Conservation (phyloP, 2,113 vertebrate species). For the Tupaia tana region DNA sequence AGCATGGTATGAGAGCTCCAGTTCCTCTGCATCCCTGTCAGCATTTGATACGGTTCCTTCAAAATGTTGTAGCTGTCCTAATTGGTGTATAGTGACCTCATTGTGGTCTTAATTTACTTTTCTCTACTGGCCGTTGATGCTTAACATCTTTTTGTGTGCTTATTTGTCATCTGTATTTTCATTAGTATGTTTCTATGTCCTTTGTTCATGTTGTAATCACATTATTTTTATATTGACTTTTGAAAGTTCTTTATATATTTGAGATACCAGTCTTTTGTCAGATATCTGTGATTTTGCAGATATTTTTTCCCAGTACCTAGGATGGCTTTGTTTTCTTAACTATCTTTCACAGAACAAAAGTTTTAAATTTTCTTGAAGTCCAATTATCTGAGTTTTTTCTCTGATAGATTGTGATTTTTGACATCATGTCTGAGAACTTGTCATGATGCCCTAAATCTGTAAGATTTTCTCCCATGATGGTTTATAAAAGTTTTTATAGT, state of each 20-base stretch:
- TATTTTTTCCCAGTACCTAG: background rate
- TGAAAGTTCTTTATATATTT: background rate
- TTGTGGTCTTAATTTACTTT: background rate
- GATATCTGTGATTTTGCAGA: background rate
- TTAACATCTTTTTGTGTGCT: background rate
- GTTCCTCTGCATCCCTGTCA: background rate
- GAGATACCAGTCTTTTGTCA: background rate
- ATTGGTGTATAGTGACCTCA: background rate
- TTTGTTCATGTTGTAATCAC: constrained; percentile 4
- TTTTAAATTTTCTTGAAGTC: background rate
- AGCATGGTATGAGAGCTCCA: background rate
- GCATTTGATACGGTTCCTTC: background rate
- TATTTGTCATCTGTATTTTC: background rate
- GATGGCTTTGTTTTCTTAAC: background rate
- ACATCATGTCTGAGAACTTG: background rate
- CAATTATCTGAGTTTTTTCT: background rate
- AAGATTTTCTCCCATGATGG: background rate
- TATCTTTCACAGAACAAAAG: background rate
- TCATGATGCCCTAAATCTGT: background rate
- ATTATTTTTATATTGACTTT: background rate
- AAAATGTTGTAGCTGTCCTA: background rate
- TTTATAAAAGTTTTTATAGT: background rate
- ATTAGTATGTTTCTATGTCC: background rate
- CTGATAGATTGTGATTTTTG: background rate
- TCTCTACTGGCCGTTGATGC: background rate